A percentile compares a stretch with the other conserved stretches of the same genome.
Evolutionary conservation across 2,113 vertebrate species (phyloP).

Genomic region (Ptilorrhoa leucosticta): DNA sequence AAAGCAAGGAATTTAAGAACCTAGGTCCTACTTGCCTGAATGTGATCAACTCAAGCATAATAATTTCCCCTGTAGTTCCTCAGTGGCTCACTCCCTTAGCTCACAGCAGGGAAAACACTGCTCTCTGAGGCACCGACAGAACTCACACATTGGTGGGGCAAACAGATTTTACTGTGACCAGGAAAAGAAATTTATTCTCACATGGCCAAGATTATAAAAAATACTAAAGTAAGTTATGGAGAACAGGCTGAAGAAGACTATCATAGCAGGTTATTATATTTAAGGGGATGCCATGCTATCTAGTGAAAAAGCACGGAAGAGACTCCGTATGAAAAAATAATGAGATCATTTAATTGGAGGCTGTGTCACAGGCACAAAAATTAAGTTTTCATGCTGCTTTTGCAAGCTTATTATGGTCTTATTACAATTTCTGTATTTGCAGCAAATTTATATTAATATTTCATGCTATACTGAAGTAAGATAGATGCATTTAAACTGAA

Average conservation of each 20-base stretch:
- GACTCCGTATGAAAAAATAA: background rate
- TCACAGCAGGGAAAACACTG: background rate
- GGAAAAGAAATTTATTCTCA: background rate
- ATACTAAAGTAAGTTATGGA: background rate
- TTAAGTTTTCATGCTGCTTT: conserved; percentile 20
- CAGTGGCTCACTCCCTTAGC: background rate
- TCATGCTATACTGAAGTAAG: background rate
- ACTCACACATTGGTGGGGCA: background rate
- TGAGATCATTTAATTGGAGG: background rate
- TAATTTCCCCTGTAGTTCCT: background rate
- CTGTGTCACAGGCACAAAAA: background rate
- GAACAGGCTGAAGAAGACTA: background rate
- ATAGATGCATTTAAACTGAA: conserved; percentile 13
- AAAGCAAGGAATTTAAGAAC: background rate
- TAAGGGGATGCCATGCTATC: background rate
- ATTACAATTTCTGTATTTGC: background rate
- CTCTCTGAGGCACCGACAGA: background rate
- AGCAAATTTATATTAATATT: conserved; percentile 51
- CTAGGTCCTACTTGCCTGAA: background rate
- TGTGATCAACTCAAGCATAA: background rate
- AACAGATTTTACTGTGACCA: background rate
- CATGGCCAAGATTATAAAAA: background rate
- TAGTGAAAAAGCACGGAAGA: background rate
- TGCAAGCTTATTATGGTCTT: conserved; percentile 5
- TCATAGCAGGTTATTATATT: background rate